phyloP scores from a whole-genome alignment of 2,113 vertebrate genomes.

The Hystrix brachyura region DNA sequence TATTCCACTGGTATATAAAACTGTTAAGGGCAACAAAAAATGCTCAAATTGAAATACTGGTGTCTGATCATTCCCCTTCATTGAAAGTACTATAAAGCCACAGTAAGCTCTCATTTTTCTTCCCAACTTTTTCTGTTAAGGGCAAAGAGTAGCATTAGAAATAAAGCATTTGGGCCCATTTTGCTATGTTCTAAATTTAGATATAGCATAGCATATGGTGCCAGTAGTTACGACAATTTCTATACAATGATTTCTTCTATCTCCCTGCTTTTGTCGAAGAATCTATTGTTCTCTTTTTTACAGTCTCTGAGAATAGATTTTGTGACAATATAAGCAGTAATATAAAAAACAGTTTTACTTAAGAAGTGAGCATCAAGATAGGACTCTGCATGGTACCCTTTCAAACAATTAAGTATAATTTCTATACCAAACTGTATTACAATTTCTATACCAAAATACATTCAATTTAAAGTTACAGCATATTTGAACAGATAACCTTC shows the following conservation, averaged over 20 bases:
- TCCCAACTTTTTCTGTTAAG: neutral
- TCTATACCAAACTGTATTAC: neutral
- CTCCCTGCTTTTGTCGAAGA: neutral
- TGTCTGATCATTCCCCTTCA: neutral
- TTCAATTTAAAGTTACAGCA: neutral
- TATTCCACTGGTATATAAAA: neutral
- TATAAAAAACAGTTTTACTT: neutral
- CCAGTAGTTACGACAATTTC: neutral
- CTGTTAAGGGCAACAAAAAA: neutral
- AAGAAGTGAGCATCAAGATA: neutral
- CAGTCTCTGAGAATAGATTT: neutral
- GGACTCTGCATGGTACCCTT: neutral
- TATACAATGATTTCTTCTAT: too few relatives aligned
- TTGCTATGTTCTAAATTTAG: neutral
- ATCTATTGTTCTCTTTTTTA: neutral
- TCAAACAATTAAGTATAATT: neutral
- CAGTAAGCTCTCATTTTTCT: neutral
- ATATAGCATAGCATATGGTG: neutral
- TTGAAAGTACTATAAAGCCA: neutral
- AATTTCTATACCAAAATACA: neutral
- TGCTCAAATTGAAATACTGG: neutral
- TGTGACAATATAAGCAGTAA: neutral
- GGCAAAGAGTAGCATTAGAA: neutral
- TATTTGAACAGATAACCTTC: neutral
- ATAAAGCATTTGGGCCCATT: neutral